Evolutionary conservation across 2,113 vertebrate genomes (phyloP), one percentile per base, ranked within the genome.

Genomic region (Sceloporus tristichus): DNA sequence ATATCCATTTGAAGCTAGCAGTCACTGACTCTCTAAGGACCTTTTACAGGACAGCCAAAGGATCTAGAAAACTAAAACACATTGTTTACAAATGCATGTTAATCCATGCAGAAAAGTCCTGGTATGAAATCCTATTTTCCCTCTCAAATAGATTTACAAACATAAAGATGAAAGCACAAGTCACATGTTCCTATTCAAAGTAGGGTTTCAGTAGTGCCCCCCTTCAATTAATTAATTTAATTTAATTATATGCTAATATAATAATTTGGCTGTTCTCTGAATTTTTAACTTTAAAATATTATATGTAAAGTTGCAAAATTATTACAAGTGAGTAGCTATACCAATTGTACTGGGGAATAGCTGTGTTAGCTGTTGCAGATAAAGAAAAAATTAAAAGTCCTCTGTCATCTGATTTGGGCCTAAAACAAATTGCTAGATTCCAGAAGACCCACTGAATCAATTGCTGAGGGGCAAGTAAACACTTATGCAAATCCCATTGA

Each of bases 71-170:
- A 82, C 54, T 0, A 65, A 84, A 91, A 90, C 9, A 71, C 0
- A 0, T 62, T 90, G 0, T 59, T 92, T 56, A 85, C 53, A 92
- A 90, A 87, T 82, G 34, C 80, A 42, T 21, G 0, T 74, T 85
- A 86, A 81, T 74, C 82, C 66, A 78, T 11, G 5, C 71, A 42
- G 88, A 79, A 90, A 81, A 62, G 0, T 29, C 5, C 19, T 48
- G 25, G 59, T 83, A 34, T 59, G 4, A 74, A 8, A 70, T 0
- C 80, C 53, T 10, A 23, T 88, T 68, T 48, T 48, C 48, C 48
- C 48, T 48, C 6, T 88, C 70, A 73, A 65, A 34, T 42, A 53
- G 25, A 79, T 38, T 70, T 0, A 53, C 6, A 0, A 42, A 68
- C 34, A 29, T 82, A 34, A 91, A 75, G 70, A 21, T 0, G 48